phyloP scores from a whole-genome alignment of 2,113 vertebrate genomes.

The Lepisosteus oculatus region DNA sequence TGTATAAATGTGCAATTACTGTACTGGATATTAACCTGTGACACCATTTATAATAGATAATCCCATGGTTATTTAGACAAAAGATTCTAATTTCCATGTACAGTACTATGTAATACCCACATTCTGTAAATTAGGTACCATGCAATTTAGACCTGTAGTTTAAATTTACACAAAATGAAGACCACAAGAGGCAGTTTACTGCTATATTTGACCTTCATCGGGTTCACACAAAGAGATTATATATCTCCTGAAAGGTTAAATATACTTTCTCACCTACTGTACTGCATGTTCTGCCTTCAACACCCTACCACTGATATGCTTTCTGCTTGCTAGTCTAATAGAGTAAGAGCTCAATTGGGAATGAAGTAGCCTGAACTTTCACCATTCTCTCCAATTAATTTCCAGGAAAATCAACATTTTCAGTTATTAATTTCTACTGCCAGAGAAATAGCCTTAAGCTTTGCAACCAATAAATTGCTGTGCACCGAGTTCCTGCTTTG shows the following conservation, averaged over 20 bases:
- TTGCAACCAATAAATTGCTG: neutral
- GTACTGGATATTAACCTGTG: no score
- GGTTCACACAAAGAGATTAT: neutral
- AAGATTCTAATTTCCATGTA: no score
- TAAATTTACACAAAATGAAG: no score
- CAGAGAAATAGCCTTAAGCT: conserved; percentile 1
- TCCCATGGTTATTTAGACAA: no score
- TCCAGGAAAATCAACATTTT: conserved; percentile 4
- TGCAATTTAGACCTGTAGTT: no score
- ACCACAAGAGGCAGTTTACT: no score
- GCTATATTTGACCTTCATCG: no score
- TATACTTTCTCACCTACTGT: neutral
- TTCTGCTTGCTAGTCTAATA: neutral
- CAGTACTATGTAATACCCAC: no score
- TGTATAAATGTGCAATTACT: no score
- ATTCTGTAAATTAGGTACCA: no score
- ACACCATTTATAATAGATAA: no score
- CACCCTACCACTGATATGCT: neutral
- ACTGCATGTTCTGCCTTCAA: neutral
- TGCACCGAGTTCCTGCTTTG: neutral
- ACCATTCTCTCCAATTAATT: conserved; percentile 3
- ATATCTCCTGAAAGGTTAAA: neutral
- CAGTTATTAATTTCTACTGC: conserved; percentile 5
- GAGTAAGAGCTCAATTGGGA: neutral
- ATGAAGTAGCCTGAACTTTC: neutral